A percentile compares a stretch with the other conserved stretches of the same genome.
These are phyloP conservation scores for Hedychridium roseum DNA, from an alignment of 2,888 invertebrate species.

Conservation along the genomic window DNA sequence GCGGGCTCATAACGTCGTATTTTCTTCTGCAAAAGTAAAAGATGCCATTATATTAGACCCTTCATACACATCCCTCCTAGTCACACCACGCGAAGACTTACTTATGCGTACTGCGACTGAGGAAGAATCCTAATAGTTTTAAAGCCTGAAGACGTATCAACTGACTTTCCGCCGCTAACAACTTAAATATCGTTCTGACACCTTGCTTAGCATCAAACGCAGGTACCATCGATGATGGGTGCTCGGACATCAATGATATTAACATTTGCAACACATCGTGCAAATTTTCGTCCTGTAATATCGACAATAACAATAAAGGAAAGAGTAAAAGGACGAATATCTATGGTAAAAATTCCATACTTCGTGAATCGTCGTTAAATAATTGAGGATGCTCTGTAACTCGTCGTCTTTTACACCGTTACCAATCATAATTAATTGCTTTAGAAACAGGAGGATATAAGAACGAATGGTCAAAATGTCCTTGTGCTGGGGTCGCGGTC, in stretches of 20 bases:
- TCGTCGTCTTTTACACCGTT: slow-evolving; percentile 99
- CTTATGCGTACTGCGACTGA: slow-evolving; percentile 98
- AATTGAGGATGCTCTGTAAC: slow-evolving; percentile 97
- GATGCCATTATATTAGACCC: too few species aligned
- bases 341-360: too few species aligned
- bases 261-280: slow-evolving; percentile 98
- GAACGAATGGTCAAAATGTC: slow-evolving; percentile 94
- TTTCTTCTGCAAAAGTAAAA: slow-evolving; percentile 95
- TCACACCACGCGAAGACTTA: too few species aligned
- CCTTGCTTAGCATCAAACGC: slow-evolving; percentile 98
- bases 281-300: slow-evolving; percentile 90
- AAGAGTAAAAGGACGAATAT: neutral
- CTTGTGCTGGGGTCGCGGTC: slow-evolving; percentile 91
- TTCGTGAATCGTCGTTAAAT: slow-evolving; percentile 97
- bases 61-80: too few species aligned
- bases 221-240: slow-evolving; percentile 98
- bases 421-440: slow-evolving; percentile 95
- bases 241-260: slow-evolving; percentile 97
- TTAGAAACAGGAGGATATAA: slow-evolving; percentile 93
- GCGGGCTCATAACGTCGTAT: slow-evolving; percentile 98
- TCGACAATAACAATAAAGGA: neutral
- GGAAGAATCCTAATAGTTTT: slow-evolving; percentile 96
- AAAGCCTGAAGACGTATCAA: slow-evolving; percentile 94
- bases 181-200: slow-evolving; percentile 94
- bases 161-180: slow-evolving; percentile 95